Percentiles rank a stretch among this genome's conserved stretches.
Evolutionary conservation across 2,797 vertebrate genomes (phyloP).

Genomic region (Glossophaga mutica): DNA sequence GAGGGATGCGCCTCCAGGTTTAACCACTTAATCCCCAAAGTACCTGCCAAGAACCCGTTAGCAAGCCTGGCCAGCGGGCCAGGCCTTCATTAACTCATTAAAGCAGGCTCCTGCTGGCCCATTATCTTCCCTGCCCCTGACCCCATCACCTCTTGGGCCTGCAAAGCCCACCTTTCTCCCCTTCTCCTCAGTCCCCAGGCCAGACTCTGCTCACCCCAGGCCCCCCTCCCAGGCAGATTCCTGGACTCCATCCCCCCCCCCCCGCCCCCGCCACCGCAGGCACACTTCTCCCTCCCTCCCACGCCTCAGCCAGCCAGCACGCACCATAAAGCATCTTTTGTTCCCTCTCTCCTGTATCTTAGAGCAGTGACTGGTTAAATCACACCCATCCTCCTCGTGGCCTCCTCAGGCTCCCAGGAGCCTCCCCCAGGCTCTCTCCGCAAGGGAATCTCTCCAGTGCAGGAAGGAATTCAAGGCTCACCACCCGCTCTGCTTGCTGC

Average conservation of each 20-base stretch:
- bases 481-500: not conserved
- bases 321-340: conserved; percentile 62
- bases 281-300: not conserved
- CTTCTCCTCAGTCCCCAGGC: not conserved
- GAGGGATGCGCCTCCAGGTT: conserved; percentile 24
- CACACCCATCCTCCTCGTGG: not conserved
- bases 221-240: not conserved
- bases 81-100: conserved; percentile 48
- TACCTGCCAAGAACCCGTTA: conserved; percentile 68
- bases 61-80: not conserved
- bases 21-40: conserved; percentile 69
- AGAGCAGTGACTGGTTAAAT: conserved; percentile 36
- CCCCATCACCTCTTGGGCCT: not conserved
- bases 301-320: not conserved
- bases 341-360: conserved; percentile 27
- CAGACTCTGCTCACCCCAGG: not conserved
- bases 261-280: not conserved
- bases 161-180: not conserved
- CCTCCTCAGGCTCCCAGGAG: conserved; percentile 13
- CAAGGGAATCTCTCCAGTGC: not conserved
- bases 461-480: conserved; percentile 11
- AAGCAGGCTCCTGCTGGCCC: conserved; percentile 20
- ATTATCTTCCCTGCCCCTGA: conserved; percentile 28
- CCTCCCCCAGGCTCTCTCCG: not conserved
- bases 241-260: not conserved